Base-by-base conservation (phyloP, 30 jellyfish, hydroid and myxozoan species). In the Cassiopea andromeda region DNA sequence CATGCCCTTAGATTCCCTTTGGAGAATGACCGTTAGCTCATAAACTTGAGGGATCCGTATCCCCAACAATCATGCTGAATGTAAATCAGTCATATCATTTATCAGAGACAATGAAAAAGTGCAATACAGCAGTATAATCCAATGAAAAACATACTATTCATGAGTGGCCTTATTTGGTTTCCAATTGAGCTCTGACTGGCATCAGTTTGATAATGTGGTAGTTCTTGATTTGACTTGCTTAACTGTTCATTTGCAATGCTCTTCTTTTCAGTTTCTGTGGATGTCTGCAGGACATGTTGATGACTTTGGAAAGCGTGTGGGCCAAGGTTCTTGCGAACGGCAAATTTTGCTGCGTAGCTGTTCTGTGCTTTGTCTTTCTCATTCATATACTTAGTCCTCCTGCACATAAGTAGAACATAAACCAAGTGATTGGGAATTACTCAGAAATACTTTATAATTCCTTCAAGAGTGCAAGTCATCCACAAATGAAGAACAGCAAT, bases 271-370 rank as follows among this genome's bases (percentile, higher is more conserved):
- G 8, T 76, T 10, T 78, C 78, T 27, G 15, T 1, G 15, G 79
- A 50, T 7, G 75, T 8, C 75, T 75, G 94, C 48, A 73, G 88
- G 10, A 6, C 48, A 48, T 43, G 48, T 16, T 50, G 94, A 12
- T 67, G 84, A 54, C 44, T 76, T 57, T 43, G 88, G 13, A 47
- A 59, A 48, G 85, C 15, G 46, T 86, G 44, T 0, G 86, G 61
- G 46, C 77, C 75, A 44, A 90, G 17, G 66, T 79, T 70, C 69
- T 87, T 87, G 1, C 96, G 93, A 9, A 87, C 92, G 4, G 97
- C 97, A 93, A 93, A 93, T 57, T 88, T 87, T 1, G 98, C 98
- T 7, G 98, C 98, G 72, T 93, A 93, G 80, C 97, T 85, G 47
- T 87, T 87, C 1, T 14, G 89, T 44, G 85, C 48, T 54, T 77